phyloP scores from a whole-genome alignment of 92 coral and sea anemone species.

The Porites rus region DNA sequence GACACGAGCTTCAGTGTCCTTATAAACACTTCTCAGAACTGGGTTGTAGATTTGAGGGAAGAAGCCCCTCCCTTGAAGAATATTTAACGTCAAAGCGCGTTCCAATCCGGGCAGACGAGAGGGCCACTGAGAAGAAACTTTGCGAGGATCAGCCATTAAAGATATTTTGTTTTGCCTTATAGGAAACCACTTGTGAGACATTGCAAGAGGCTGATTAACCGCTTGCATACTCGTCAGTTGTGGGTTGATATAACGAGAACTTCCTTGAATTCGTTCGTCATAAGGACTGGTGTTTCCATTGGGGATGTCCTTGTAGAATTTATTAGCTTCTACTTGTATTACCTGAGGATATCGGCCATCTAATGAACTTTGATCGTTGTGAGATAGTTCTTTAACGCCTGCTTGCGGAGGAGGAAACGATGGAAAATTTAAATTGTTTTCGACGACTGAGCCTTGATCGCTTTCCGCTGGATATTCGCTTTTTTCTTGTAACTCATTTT shows the following conservation, averaged over 20 bases:
- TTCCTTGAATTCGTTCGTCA: background rate
- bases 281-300: background rate
- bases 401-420: background rate
- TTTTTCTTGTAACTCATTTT: background rate
- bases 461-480: background rate
- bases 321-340: conserved; percentile 6
- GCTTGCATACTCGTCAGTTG: conserved; percentile 18
- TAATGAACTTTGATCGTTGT: background rate
- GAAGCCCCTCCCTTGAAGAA: background rate
- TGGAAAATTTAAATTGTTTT: background rate
- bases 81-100: background rate
- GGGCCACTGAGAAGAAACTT: conserved; percentile 20
- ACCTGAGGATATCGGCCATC: background rate
- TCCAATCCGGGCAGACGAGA: conserved; percentile 24
- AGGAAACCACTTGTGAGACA: conserved; percentile 28
- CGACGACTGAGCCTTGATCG: background rate
- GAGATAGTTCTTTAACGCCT: background rate
- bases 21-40: background rate
- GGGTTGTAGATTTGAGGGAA: background rate
- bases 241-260: background rate
- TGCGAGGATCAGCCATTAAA: conserved; percentile 32
- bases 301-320: background rate
- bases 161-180: background rate
- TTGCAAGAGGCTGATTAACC: background rate
- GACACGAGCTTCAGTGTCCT: background rate